Conservation (phyloP, 2,113 vertebrate genomes). For the Cricetomys ansorgei region DNA sequence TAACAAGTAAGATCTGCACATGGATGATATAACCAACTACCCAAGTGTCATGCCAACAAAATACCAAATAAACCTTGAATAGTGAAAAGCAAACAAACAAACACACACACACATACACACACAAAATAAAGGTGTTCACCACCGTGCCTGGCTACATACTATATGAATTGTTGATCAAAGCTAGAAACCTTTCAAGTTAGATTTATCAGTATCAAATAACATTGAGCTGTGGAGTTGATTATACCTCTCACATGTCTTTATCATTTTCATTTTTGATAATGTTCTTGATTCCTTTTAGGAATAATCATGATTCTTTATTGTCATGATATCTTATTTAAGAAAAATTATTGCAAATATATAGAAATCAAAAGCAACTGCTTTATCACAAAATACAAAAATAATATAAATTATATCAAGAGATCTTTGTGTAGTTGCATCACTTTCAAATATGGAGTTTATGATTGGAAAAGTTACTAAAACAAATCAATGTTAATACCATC, state of each 20-base stretch:
- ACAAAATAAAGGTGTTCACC: background rate
- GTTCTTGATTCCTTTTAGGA: background rate
- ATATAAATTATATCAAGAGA: slow-evolving; percentile 37
- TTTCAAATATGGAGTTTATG: slow-evolving; percentile 19
- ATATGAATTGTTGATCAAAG: slow-evolving; percentile 29
- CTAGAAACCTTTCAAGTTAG: background rate
- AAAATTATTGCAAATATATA: slow-evolving; percentile 36
- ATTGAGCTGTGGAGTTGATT: slow-evolving; percentile 17
- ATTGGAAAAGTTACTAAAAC: background rate
- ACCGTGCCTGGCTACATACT: background rate
- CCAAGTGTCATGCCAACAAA: too few relatives aligned
- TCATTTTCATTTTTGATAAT: slow-evolving; percentile 37
- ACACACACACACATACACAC: too few relatives aligned
- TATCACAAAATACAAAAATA: slow-evolving; percentile 9
- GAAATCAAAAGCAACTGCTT: slow-evolving; percentile 43
- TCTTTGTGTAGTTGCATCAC: background rate
- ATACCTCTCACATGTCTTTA: background rate
- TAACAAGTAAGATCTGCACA: too few relatives aligned
- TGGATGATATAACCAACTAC: too few relatives aligned
- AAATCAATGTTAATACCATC: background rate
- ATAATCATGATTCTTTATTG: background rate
- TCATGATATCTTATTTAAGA: slow-evolving; percentile 25
- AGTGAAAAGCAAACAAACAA: too few relatives aligned
- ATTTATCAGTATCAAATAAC: slow-evolving; percentile 24
- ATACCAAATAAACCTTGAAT: too few relatives aligned